Conservation (phyloP, 2,797 vertebrate genomes). For the Catostomus latipinnis region DNA sequence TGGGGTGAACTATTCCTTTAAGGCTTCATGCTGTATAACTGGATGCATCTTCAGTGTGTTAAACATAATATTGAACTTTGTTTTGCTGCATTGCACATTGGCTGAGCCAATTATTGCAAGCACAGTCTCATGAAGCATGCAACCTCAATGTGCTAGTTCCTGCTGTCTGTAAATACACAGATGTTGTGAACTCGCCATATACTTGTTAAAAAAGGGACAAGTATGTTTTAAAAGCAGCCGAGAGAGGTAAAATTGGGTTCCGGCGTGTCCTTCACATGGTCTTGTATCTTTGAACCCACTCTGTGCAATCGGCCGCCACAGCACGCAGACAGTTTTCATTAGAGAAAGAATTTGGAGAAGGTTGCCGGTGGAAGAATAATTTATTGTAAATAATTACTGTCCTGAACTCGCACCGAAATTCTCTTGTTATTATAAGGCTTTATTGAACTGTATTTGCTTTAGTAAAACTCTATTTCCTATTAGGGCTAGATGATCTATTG, state of each 20-base stretch:
- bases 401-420: neutral
- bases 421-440: neutral
- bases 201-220: slow-evolving; percentile 8
- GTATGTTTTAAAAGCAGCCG: neutral
- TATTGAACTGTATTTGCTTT: neutral
- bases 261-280: neutral
- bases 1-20: too few relatives aligned
- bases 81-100: slow-evolving; percentile 30
- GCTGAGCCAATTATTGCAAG: neutral
- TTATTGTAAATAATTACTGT: neutral
- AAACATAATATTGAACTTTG: neutral
- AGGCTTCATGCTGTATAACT: neutral
- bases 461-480: neutral
- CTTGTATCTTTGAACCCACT: slow-evolving; percentile 12
- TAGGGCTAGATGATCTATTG: too few relatives aligned
- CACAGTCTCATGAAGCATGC: neutral
- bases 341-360: neutral
- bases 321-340: neutral
- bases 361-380: too few relatives aligned
- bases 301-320: neutral
- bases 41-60: neutral
- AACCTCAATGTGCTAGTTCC: too few relatives aligned
- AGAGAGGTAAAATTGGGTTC: neutral
- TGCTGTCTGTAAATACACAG: slow-evolving; percentile 1
- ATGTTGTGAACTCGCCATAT: neutral